phyloP scores from a whole-genome alignment of 2,797 vertebrate genomes.

The Sebastes hubbsi region DNA sequence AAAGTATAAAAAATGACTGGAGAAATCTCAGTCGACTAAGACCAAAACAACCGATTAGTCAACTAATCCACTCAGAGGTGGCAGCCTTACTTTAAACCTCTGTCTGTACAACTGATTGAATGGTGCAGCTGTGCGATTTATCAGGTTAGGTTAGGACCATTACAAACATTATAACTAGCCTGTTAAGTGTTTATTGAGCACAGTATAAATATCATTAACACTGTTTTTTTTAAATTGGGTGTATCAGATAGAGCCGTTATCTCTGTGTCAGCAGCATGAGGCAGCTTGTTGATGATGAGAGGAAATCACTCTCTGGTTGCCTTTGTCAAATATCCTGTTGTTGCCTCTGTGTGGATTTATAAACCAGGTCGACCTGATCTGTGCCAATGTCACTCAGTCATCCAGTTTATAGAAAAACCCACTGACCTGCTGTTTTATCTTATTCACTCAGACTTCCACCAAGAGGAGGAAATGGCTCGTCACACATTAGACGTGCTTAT shows the following conservation, averaged over 20 bases:
- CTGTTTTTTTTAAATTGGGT: neutral
- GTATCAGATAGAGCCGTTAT: neutral
- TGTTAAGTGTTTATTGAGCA: neutral
- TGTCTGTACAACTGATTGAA: neutral
- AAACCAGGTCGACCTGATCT: constrained; percentile 37
- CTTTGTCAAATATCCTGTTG: constrained; percentile 73
- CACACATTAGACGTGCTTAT: constrained; percentile 37
- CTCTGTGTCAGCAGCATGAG: neutral
- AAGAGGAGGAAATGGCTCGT: constrained; percentile 51
- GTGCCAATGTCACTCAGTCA: constrained; percentile 1
- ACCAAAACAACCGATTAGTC: no score
- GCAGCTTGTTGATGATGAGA: constrained; percentile 35
- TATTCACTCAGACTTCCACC: constrained; percentile 63
- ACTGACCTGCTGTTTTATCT: constrained; percentile 66
- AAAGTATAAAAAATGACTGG: no score
- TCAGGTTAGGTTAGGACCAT: neutral
- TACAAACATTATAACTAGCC: neutral
- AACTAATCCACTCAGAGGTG: no score
- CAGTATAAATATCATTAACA: neutral
- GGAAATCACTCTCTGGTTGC: constrained; percentile 59
- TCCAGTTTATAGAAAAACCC: constrained; percentile 37
- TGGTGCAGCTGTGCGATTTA: neutral
- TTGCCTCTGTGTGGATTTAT: constrained; percentile 53
- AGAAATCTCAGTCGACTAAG: no score
- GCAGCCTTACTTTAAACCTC: neutral